Evolutionary conservation across 2,888 invertebrate species (phyloP).

Genomic region (Callyntrura sp.): DNA sequence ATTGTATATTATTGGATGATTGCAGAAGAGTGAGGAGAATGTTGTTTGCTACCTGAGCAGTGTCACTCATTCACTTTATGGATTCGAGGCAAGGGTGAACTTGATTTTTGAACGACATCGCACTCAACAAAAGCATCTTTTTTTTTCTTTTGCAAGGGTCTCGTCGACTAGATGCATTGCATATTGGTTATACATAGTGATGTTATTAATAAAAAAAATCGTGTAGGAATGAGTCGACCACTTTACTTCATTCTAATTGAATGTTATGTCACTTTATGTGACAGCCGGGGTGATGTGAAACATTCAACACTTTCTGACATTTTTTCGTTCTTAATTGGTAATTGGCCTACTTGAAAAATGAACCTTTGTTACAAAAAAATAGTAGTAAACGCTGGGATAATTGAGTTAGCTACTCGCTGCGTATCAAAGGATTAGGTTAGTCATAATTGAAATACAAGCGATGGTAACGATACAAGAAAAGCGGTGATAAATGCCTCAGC

Average conservation of each 20-base stretch:
- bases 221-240: constrained; percentile 19
- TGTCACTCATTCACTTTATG: constrained; percentile 47
- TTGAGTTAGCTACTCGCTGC: not conserved
- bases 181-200: constrained; percentile 7
- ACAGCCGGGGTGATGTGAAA: constrained; percentile 48
- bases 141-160: constrained; percentile 1
- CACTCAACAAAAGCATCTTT: constrained; percentile 40
- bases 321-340: constrained; percentile 3
- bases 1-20: not conserved
- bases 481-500: constrained; percentile 7
- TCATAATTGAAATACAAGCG: constrained; percentile 8
- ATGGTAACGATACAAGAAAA: constrained; percentile 15
- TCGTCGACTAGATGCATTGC: not conserved
- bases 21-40: constrained; percentile 48
- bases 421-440: not conserved
- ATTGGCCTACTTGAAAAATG: constrained; percentile 1
- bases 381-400: not conserved
- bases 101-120: constrained; percentile 48
- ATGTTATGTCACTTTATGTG: constrained; percentile 7
- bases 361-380: not conserved
- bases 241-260: not conserved
- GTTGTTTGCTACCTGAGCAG: constrained; percentile 38
- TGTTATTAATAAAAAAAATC: not conserved
- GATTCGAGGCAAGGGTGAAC: not conserved
- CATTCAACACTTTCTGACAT: constrained; percentile 5